A percentile compares a stretch with the other conserved stretches of the same genome.
Conservation (phyloP, 2,113 vertebrate genomes). For the Carlito syrichta region DNA sequence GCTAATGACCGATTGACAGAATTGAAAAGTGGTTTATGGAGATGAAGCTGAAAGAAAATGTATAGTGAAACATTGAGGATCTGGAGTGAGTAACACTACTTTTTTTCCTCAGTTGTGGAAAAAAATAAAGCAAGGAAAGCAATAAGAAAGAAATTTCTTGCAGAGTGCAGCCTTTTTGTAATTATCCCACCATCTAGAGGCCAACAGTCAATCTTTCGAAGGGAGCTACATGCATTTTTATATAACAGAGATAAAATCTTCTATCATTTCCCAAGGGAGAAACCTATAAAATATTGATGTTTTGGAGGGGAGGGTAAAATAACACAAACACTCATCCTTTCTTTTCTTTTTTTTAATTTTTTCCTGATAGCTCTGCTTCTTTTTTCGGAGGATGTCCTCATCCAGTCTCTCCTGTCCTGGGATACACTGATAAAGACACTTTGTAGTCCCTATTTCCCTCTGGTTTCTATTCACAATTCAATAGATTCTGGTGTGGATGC, state of each 20-base stretch:
- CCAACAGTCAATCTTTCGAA: not conserved
- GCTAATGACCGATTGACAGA: too few relatives aligned
- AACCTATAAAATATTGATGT: constrained; percentile 56
- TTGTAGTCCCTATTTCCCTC: not conserved
- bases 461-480: not conserved
- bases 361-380: not conserved
- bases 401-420: not conserved
- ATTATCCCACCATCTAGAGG: not conserved
- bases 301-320: not conserved
- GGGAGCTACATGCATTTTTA: not conserved
- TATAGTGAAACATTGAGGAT: too few relatives aligned
- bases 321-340: not conserved
- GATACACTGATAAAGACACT: not conserved
- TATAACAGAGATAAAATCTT: constrained; percentile 30
- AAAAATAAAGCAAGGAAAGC: not conserved
- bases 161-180: not conserved
- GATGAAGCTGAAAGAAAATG: too few relatives aligned
- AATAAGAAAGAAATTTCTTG: not conserved
- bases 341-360: too few relatives aligned
- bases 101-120: not conserved
- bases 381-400: not conserved
- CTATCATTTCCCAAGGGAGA: constrained; percentile 26
- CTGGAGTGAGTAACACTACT: too few relatives aligned
- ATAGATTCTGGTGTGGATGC: too few relatives aligned
- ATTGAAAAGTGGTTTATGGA: too few relatives aligned